Evolutionary conservation across 2,113 vertebrate species (phyloP).

Genomic region (Oreocharis arfaki): DNA sequence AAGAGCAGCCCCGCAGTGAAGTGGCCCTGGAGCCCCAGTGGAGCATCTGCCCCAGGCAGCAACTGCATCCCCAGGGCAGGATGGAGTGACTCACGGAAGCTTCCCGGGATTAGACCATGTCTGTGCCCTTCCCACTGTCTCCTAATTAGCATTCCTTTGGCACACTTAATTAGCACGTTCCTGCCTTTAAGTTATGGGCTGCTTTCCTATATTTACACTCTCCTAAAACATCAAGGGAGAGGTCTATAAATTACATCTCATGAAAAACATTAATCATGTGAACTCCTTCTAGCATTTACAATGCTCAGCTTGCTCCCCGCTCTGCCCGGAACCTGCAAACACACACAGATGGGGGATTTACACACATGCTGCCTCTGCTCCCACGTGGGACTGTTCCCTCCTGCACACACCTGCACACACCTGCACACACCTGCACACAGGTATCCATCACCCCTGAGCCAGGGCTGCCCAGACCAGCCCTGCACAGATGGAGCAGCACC

Average conservation of each 20-base stretch:
- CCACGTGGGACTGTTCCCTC: rapidly evolving
- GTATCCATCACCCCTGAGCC: too few relatives aligned
- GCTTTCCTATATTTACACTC: slow-evolving; percentile 9
- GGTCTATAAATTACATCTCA: not conserved
- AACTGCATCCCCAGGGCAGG: not conserved
- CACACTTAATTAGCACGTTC: slow-evolving; percentile 31
- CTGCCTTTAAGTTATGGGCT: slow-evolving; percentile 6
- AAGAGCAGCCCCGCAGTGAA: rapidly evolving
- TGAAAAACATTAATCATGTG: not conserved
- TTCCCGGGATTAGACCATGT: not conserved
- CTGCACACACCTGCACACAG: rapidly evolving
- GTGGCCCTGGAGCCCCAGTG: not conserved
- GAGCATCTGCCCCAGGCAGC: not conserved
- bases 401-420: too few relatives aligned
- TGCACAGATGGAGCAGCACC: rapidly evolving
- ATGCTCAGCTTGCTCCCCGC: not conserved
- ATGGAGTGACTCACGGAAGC: not conserved
- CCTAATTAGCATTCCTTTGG: slow-evolving; percentile 33
- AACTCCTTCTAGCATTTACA: not conserved
- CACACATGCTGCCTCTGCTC: rapidly evolving
- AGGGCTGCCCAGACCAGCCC: not conserved
- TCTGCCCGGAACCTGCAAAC: rapidly evolving
- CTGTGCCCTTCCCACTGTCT: not conserved
- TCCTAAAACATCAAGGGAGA: slow-evolving; percentile 38
- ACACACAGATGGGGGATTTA: not conserved